These are phyloP conservation scores for Dorcus hopei DNA, from an alignment of 2,888 invertebrate genomes.

Conservation along the genomic window DNA sequence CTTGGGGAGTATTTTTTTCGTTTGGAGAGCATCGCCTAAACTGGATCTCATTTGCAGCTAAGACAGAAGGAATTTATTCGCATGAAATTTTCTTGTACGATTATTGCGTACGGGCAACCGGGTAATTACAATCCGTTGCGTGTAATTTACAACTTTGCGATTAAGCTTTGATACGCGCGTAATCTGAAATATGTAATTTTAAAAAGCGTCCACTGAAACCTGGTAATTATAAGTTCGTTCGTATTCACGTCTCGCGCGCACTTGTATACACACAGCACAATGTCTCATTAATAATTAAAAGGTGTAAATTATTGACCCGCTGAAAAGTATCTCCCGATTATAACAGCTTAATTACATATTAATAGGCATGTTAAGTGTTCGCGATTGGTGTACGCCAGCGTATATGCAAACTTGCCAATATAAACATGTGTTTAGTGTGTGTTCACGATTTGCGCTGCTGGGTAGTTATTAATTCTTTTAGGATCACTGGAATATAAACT, in stretches of 20 bases:
- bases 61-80: too few species aligned
- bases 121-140: too few species aligned
- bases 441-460: constrained; percentile 15
- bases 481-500: not conserved
- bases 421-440: constrained; percentile 14
- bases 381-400: not conserved
- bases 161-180: not conserved
- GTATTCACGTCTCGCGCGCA: not conserved
- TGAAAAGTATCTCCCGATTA: constrained; percentile 24
- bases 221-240: not conserved
- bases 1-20: too few species aligned
- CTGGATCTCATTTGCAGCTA: too few species aligned
- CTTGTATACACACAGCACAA: not conserved
- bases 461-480: constrained; percentile 18
- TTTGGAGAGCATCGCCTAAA: too few species aligned
- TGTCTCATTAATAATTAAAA: constrained; percentile 17
- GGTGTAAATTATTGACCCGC: constrained; percentile 24
- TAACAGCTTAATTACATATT: constrained; percentile 25
- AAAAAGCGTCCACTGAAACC: not conserved
- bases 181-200: not conserved
- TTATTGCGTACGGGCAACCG: too few species aligned
- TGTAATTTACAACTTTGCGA: too few species aligned
- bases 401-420: constrained; percentile 3
- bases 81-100: too few species aligned
- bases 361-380: constrained; percentile 23